Conservation (phyloP, 2,888 invertebrate genomes). For the Amphipyra berbera region DNA sequence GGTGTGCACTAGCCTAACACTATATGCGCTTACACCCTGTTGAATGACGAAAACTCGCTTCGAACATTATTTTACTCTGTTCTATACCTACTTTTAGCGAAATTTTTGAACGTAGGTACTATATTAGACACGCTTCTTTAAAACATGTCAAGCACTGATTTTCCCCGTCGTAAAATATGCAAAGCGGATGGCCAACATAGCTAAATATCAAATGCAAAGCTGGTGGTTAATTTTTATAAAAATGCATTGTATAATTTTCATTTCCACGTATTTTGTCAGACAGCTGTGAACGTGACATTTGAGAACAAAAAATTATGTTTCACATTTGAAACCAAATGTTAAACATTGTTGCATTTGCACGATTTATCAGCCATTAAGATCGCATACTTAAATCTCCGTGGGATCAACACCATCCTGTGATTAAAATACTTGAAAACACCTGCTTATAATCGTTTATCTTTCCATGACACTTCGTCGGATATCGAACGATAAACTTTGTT, state of each 20-base stretch:
- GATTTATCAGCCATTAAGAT: too few species aligned
- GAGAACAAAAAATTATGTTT: conserved; percentile 7
- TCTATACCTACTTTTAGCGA: conserved; percentile 10
- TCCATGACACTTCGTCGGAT: conserved; percentile 66
- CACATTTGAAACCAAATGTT: conserved; percentile 7
- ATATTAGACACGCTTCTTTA: background rate
- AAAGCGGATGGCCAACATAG: background rate
- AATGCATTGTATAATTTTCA: conserved; percentile 35
- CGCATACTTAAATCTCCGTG: conserved; percentile 13
- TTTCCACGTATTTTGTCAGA: conserved; percentile 23
- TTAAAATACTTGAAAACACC: conserved; percentile 73
- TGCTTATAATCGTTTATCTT: conserved; percentile 73
- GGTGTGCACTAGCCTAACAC: conserved; percentile 74
- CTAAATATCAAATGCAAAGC: conserved; percentile 35
- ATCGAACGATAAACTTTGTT: conserved; percentile 71
- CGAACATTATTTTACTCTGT: conserved; percentile 17
- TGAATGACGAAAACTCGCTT: conserved; percentile 44
- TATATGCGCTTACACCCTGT: conserved; percentile 56
- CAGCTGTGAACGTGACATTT: conserved; percentile 23
- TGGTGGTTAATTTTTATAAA: conserved; percentile 10
- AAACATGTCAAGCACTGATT: conserved; percentile 3
- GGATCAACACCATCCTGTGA: conserved; percentile 58
- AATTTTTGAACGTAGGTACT: conserved; percentile 8
- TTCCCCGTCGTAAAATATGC: background rate
- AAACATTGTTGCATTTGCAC: background rate